Evolutionary conservation across 2,113 vertebrate genomes (phyloP).

Genomic region (Oxyura jamaicensis): DNA sequence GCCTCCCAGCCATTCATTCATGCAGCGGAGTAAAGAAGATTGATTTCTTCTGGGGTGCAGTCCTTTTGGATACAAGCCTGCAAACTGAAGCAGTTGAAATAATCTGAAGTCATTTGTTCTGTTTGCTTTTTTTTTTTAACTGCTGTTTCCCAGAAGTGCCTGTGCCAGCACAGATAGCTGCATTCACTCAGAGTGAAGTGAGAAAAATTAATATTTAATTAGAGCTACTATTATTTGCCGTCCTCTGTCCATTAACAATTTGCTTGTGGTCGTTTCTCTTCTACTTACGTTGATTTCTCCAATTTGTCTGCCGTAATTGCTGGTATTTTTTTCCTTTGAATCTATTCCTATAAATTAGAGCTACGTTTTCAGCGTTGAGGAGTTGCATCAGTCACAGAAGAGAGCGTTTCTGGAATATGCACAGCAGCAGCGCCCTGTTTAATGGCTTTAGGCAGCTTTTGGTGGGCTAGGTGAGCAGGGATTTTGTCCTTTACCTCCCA

Average conservation of each 20-base stretch:
- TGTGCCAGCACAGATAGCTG: background rate
- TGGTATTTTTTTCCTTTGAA: background rate
- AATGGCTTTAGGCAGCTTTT: background rate
- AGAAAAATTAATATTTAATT: constrained; percentile 63
- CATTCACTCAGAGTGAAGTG: background rate
- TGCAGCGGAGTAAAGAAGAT: background rate
- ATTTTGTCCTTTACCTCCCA: background rate
- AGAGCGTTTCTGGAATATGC: background rate
- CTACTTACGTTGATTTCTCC: background rate
- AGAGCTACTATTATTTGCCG: background rate
- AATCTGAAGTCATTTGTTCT: background rate
- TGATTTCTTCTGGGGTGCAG: background rate
- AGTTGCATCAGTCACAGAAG: background rate
- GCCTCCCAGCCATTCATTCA: background rate
- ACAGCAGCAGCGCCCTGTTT: background rate
- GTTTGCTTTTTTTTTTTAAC: background rate
- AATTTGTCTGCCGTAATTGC: background rate
- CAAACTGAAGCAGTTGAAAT: background rate
- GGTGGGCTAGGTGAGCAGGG: background rate
- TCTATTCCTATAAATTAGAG: background rate
- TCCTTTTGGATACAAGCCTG: background rate
- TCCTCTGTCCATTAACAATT: background rate
- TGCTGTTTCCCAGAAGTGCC: background rate
- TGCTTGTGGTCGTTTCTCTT: background rate
- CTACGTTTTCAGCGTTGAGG: background rate